A percentile compares a stretch with the other conserved stretches of the same genome.
phyloP scores from a whole-genome alignment of 1,140 invertebrate species.

The Drosophila kepulauana region DNA sequence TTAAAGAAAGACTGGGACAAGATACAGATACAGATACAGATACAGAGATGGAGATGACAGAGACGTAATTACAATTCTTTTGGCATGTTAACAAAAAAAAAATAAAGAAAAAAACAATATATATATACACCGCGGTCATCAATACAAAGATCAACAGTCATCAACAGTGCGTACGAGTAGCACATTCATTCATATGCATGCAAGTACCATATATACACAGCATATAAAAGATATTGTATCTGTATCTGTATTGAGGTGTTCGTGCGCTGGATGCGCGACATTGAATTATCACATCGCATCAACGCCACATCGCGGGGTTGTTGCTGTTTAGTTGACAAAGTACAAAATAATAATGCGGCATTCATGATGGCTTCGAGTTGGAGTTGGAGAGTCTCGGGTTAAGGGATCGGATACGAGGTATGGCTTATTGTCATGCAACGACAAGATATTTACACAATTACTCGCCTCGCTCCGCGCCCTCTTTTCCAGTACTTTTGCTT shows the following conservation, averaged over 20 bases:
- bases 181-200: conserved; percentile 13
- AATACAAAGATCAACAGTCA: conserved; percentile 63
- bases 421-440: conserved; percentile 75
- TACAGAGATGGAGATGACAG: conserved; percentile 57
- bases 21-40: conserved; percentile 51
- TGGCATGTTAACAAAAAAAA: conserved; percentile 68
- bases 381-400: not conserved
- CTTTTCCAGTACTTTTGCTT: conserved; percentile 15
- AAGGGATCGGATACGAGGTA: conserved; percentile 2
- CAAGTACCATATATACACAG: not conserved
- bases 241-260: conserved; percentile 50
- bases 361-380: conserved; percentile 49
- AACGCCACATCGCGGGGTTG: conserved; percentile 34
- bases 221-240: conserved; percentile 75
- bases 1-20: conserved; percentile 22
- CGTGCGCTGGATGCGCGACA: conserved; percentile 71
- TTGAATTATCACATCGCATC: conserved; percentile 77
- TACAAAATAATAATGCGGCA: conserved; percentile 81
- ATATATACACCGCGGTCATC: conserved; percentile 62
- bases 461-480: not conserved
- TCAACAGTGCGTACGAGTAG: conserved; percentile 9
- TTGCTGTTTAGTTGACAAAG: conserved; percentile 70
- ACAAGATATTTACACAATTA: conserved; percentile 82
- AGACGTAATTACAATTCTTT: conserved; percentile 80
- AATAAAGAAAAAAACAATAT: conserved; percentile 25